A percentile compares a stretch with the other conserved stretches of the same genome.
Conservation (phyloP, 2,113 vertebrate species). For the Xiphophorus couchianus region DNA sequence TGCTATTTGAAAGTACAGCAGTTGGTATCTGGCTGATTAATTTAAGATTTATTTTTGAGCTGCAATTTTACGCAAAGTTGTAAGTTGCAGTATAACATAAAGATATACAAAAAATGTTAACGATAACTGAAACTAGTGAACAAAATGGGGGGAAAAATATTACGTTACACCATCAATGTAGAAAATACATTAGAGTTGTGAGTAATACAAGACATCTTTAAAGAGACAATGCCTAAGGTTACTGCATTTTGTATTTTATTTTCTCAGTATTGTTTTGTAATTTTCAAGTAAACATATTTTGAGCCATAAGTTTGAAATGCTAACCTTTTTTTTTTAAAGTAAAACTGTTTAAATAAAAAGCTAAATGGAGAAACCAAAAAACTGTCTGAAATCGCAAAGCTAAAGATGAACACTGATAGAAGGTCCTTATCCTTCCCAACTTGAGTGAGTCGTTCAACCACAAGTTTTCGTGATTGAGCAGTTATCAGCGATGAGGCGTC, state of each 20-base stretch:
- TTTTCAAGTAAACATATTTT: slow-evolving; percentile 3
- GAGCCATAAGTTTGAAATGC: not conserved
- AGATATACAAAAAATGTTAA: not conserved
- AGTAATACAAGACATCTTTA: too few species aligned
- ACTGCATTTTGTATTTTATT: not conserved
- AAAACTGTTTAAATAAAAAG: not conserved
- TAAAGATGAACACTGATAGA: slow-evolving; percentile 36
- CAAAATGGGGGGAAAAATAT: not conserved
- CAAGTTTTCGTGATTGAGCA: slow-evolving; percentile 65
- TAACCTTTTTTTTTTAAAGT: slow-evolving; percentile 6
- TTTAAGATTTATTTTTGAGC: not conserved
- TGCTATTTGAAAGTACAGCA: not conserved
- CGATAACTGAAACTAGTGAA: not conserved
- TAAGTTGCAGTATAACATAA: not conserved
- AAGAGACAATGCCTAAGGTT: not conserved
- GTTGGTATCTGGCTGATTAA: not conserved
- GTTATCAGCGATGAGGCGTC: slow-evolving; percentile 65
- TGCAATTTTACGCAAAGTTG: not conserved
- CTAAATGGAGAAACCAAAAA: slow-evolving; percentile 33
- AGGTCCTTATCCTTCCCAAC: slow-evolving; percentile 28
- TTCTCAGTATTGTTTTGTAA: too few species aligned
- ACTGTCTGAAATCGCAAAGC: slow-evolving; percentile 34
- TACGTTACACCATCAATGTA: not conserved
- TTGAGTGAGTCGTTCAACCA: slow-evolving; percentile 49
- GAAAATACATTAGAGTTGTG: not conserved